These are phyloP conservation scores for Euglossa dilemma DNA, from an alignment of 1,140 invertebrate genomes.

Conservation along the genomic window DNA sequence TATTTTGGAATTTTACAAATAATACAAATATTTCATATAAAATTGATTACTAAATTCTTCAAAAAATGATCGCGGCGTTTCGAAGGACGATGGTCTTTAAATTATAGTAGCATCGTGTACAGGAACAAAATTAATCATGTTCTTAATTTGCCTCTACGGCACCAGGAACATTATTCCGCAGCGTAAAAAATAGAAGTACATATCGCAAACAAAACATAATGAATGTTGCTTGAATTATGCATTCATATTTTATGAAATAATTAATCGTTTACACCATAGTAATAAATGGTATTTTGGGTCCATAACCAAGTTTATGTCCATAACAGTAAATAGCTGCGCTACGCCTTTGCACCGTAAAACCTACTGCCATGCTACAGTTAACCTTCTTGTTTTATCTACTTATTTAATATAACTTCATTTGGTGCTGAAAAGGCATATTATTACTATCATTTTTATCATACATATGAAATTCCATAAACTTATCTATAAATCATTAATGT, in stretches of 20 bases:
- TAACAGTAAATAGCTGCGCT: not conserved
- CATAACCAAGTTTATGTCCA: not conserved
- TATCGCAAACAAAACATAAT: conserved; percentile 38
- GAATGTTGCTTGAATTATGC: conserved; percentile 41
- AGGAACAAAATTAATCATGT: conserved; percentile 66
- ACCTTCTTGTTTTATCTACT: conserved; percentile 9
- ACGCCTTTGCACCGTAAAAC: not conserved
- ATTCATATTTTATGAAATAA: conserved; percentile 14
- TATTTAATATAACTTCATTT: conserved; percentile 3
- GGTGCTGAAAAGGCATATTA: not conserved
- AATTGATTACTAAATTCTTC: conserved; percentile 56
- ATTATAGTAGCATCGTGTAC: conserved; percentile 47
- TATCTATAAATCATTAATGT: not conserved
- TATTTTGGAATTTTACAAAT: conserved; percentile 47
- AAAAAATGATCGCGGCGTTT: conserved; percentile 40
- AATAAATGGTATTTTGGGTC: conserved; percentile 6
- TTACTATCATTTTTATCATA: conserved; percentile 2
- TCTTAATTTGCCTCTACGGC: conserved; percentile 54
- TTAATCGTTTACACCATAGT: conserved; percentile 17
- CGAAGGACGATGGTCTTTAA: conserved; percentile 10
- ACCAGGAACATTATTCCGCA: conserved; percentile 65
- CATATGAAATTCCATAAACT: conserved; percentile 5
- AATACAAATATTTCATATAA: conserved; percentile 54
- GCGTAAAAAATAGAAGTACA: conserved; percentile 48
- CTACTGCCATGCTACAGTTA: conserved; percentile 8